These are phyloP conservation scores for Ammodytes marinus DNA, from an alignment of 2,113 vertebrate genomes.

Conservation along the genomic window DNA sequence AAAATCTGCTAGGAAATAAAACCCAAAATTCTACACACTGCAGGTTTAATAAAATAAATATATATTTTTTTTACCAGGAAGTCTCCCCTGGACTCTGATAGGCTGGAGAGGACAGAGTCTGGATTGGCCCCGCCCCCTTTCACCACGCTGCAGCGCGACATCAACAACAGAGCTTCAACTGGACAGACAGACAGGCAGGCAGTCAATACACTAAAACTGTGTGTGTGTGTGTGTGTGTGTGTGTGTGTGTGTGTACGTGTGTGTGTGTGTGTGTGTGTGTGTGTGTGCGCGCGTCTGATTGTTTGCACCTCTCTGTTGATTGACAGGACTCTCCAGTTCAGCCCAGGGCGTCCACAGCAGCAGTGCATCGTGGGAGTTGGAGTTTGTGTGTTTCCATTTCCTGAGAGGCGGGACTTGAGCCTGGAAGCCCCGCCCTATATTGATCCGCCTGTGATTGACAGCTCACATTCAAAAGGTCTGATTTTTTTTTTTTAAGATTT, in stretches of 20 bases:
- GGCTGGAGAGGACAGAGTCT: slow-evolving; percentile 53
- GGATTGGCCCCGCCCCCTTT: slow-evolving; percentile 40
- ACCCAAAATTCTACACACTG: no score
- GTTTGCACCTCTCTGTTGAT: slow-evolving; percentile 56
- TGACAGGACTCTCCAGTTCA: slow-evolving; percentile 46
- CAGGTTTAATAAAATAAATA: no score
- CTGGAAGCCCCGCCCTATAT: slow-evolving; percentile 64
- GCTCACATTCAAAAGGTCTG: not conserved
- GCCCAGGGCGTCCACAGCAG: slow-evolving; percentile 56
- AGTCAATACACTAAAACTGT: no score
- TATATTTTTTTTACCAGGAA: slow-evolving; percentile 56
- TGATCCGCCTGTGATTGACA: slow-evolving; percentile 60
- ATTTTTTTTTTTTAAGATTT: no score
- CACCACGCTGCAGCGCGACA: slow-evolving; percentile 64
- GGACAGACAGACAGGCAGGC: not conserved
- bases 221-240: not conserved
- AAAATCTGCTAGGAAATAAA: not conserved
- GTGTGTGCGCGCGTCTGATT: no score
- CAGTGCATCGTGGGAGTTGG: slow-evolving; percentile 62
- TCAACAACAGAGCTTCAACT: slow-evolving; percentile 65
- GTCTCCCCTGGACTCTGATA: slow-evolving; percentile 66
- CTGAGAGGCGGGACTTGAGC: slow-evolving; percentile 46
- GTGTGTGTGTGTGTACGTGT: not conserved
- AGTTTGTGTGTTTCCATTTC: not conserved
- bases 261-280: no score